Base-by-base conservation (phyloP, 2,113 vertebrate genomes). In the Smithornis capensis region DNA sequence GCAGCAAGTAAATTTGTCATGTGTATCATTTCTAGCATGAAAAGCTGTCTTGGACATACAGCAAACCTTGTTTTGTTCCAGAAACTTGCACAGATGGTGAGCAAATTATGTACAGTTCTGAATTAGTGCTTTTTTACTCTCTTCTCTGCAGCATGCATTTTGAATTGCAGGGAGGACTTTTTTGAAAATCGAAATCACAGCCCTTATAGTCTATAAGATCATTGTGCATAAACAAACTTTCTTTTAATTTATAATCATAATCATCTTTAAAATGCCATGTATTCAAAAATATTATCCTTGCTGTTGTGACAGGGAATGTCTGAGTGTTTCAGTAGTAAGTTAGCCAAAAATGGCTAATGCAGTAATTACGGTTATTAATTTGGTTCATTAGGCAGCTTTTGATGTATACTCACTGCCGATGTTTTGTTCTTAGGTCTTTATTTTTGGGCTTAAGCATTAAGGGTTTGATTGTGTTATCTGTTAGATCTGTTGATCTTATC, bases 81-180 rank as follows among this genome's bases (percentile, higher is more conserved):
- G 74, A 73, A 89, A 65, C 53, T 90, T 60, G 65, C 89, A 68
- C 88, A 96, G 94, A 94, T 94, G 89, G 88, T 80, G 70, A 94
- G 71, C 57, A 95, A 94, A 86, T 63, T 87, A 88, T 87, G 76
- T 92, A 63, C 76, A 74, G 28, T 83, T 89, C 59, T 92, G 83
- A 93, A 87, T 85, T 84, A 60, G 83, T 69, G 65, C 18, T 55
- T 83, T 71, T 76, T 84, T 81, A 38, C 71, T 92, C 23, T 84
- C 18, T 83, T 85, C 47, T 55, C 28, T 93, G 53, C 69, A 92
- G 38, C 42, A 35, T 69, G 42, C 29, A 14, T 84, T 81, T 94
- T 88, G 63, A 73, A 24, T 80, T 74, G 64, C 29, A 90, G 38
- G 47, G 59, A 90, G 19, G 19, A 28, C 7, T 53, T 50, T 53